These are phyloP conservation scores for Penaeus monodon DNA, from an alignment of 2,888 invertebrate genomes.

Conservation along the genomic window DNA sequence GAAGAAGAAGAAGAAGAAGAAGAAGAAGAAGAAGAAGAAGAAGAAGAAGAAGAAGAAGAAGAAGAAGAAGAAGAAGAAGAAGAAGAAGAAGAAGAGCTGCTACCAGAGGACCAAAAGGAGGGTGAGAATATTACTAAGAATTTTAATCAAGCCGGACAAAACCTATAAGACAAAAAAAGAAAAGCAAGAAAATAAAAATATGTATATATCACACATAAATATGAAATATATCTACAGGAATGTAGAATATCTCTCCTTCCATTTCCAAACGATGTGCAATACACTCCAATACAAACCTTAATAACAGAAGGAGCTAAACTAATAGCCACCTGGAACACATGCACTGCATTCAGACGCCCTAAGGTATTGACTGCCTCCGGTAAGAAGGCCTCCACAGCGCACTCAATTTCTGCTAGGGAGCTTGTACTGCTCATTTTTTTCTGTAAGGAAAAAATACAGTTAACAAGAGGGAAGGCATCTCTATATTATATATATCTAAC, in stretches of 20 bases:
- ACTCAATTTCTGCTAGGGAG: neutral
- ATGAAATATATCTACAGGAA: neutral
- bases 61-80: no score
- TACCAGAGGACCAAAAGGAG: no score
- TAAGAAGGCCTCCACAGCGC: neutral
- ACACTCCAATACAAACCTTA: constrained; percentile 10
- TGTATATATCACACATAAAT: neutral
- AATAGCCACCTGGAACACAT: constrained; percentile 4
- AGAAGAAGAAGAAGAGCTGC: no score
- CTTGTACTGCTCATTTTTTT: neutral
- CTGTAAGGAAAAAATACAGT: neutral
- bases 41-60: no score
- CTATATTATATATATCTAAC: no score
- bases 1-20: no score
- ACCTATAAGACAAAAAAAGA: neutral
- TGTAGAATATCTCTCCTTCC: no score
- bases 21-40: no score
- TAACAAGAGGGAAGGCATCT: neutral
- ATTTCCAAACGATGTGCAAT: neutral
- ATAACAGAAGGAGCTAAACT: constrained; percentile 3
- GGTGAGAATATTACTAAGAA: no score
- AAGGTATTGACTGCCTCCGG: neutral
- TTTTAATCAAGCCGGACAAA: neutral
- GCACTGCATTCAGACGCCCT: constrained; percentile 12
- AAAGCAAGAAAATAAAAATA: neutral